Evolutionary conservation across 2,888 invertebrate genomes (phyloP).

Genomic region (Drosophila paranaensis): DNA sequence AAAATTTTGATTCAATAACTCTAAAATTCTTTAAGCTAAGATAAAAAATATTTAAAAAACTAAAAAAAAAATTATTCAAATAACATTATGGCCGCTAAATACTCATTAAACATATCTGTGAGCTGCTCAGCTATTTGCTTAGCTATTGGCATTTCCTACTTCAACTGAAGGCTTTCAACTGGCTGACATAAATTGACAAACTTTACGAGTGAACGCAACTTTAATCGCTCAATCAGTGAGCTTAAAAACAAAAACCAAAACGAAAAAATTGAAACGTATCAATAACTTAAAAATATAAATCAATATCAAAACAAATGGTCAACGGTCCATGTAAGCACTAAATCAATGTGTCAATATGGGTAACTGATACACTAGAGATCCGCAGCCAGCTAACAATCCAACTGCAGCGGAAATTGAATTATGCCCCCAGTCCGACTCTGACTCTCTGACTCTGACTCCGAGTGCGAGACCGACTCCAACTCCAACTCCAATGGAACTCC

Average conservation of each 20-base stretch:
- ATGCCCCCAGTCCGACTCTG: constrained; percentile 55
- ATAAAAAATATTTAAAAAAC: neutral
- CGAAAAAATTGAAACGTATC: constrained; percentile 52
- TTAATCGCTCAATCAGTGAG: constrained; percentile 72
- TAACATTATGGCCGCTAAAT: neutral
- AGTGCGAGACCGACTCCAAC: constrained; percentile 8
- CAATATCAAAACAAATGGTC: constrained; percentile 76
- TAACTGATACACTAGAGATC: constrained; percentile 72
- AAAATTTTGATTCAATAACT: neutral
- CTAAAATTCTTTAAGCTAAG: neutral
- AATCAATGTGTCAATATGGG: constrained; percentile 79
- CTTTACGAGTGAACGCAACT: constrained; percentile 51
- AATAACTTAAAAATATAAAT: constrained; percentile 76
- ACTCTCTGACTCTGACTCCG: constrained; percentile 21
- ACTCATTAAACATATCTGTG: neutral
- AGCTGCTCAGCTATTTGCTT: neutral
- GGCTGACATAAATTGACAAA: constrained; percentile 73
- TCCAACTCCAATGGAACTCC: constrained; percentile 39
- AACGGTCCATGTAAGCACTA: constrained; percentile 76
- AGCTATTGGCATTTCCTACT: constrained; percentile 11
- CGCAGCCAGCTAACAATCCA: constrained; percentile 27
- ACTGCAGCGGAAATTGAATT: constrained; percentile 74
- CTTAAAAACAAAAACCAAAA: neutral
- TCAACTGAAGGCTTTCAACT: constrained; percentile 70
- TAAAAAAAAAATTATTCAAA: neutral